Evolutionary conservation across 2,113 vertebrate species (phyloP), one percentile per base, ranked within the genome.

Genomic region (Gymnarchus niloticus): DNA sequence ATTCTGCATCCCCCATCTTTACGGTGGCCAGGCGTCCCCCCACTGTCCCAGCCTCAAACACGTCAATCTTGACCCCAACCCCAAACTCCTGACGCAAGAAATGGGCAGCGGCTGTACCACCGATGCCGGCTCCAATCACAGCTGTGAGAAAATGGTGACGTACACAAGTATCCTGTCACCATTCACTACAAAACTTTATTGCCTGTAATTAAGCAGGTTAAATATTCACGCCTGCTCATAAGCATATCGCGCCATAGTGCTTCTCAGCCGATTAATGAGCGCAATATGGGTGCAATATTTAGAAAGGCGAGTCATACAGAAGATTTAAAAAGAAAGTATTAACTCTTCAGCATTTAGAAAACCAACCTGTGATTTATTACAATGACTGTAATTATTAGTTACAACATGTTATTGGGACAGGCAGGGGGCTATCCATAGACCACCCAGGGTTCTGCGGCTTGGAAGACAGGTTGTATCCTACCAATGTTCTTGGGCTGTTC

Each of bases 31-130:
- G 89, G 0, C 97, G 95, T 0, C 97, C 97, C 0, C 97, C 97
- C 0, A 97, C 91, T 0, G 48, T 23, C 6, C 84, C 93, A 3
- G 92, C 91, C 90, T 99, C 98, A 85, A 96, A 96, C 83, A 99
- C 88, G 0, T 98, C 95, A 6, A 99, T 96, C 90, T 91, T 94
- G 69, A 97, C 94, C 0, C 85, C 54, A 0, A 86, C 76, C 46
- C 98, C 97, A 87, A 98, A 98, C 90, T 97, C 96, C 92, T 98
- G 94, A 56, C 97, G 93, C 84, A 99, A 91, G 84, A 96, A 99
- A 90, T 93, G 96, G 0, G 97, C 96, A 1, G 96, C 87, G 0
- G 97, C 94, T 0, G 96, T 90, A 23, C 98, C 98, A 3, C 97
- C 96, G 3, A 99, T 96, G 37, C 97, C 98, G 0, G 93, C 97